Percentiles rank a stretch among this genome's conserved stretches.
Evolutionary conservation across 2,797 vertebrate genomes (phyloP).

Genomic region (Aulostomus chinensis): DNA sequence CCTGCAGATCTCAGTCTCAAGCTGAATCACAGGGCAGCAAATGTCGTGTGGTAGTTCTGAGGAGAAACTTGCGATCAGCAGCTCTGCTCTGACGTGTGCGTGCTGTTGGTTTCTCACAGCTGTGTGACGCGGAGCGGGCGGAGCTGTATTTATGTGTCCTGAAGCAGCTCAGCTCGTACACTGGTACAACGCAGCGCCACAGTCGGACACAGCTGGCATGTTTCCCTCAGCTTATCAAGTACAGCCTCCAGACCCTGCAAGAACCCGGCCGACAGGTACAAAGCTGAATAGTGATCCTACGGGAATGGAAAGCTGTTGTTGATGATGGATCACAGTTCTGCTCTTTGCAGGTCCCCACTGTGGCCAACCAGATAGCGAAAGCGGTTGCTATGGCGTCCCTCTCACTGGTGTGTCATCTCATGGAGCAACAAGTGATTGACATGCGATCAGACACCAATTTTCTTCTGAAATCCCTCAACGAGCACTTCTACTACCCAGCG

Average conservation of each 20-base stretch:
- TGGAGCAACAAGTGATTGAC: conserved; percentile 54
- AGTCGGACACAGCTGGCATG: conserved; percentile 65
- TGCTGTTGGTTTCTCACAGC: conserved; percentile 42
- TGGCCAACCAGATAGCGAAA: conserved; percentile 82
- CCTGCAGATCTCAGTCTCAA: no score
- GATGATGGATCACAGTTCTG: conserved; percentile 4
- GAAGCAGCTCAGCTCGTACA: conserved; percentile 75
- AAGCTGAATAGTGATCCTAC: neutral
- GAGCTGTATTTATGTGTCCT: conserved; percentile 86
- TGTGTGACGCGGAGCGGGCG: conserved; percentile 82
- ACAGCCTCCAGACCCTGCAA: conserved; percentile 77
- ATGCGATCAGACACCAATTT: conserved; percentile 59
- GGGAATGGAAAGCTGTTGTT: neutral
- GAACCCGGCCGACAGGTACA: conserved; percentile 72
- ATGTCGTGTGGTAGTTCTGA: no score
- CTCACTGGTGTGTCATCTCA: conserved; percentile 79
- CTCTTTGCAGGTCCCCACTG: conserved; percentile 74
- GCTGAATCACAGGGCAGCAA: no score
- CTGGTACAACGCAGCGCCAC: conserved; percentile 56
- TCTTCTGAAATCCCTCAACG: conserved; percentile 69
- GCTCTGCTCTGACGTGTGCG: no score
- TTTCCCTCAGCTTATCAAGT: conserved; percentile 77
- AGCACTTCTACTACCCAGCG: conserved; percentile 68
- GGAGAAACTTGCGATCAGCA: no score
- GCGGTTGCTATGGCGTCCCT: conserved; percentile 85